Evolutionary conservation across 2,888 invertebrate species (phyloP).

Genomic region (Phortica magna): DNA sequence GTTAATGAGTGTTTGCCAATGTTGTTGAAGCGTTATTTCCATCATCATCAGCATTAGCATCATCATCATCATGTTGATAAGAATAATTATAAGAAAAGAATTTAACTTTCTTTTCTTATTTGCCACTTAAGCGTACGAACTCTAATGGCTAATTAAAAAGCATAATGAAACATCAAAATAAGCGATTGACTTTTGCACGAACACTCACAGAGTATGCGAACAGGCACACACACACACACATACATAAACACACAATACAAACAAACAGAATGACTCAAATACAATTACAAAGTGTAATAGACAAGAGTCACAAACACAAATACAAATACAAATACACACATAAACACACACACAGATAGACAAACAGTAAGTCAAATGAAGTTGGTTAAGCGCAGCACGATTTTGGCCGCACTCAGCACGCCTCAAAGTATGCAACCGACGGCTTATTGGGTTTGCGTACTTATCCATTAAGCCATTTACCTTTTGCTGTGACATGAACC

Average conservation of each 20-base stretch:
- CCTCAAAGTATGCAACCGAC: conserved; percentile 17
- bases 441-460: conserved; percentile 22
- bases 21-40: no score
- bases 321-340: background rate
- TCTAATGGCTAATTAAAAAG: background rate
- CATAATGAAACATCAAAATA: conserved; percentile 14
- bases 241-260: background rate
- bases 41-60: no score
- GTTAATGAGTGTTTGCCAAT: no score
- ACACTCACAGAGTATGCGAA: background rate
- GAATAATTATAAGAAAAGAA: background rate
- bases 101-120: background rate
- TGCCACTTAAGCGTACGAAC: background rate
- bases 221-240: background rate
- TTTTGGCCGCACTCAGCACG: background rate
- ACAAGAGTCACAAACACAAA: background rate
- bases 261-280: background rate
- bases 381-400: background rate
- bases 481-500: conserved; percentile 31
- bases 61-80: no score
- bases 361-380: background rate
- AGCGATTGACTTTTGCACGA: background rate
- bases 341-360: background rate
- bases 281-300: background rate
- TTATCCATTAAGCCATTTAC: conserved; percentile 28